Evolutionary conservation across 2,888 invertebrate genomes (phyloP), one percentile per base, ranked within the genome.

Genomic region (Pandemis heparana): DNA sequence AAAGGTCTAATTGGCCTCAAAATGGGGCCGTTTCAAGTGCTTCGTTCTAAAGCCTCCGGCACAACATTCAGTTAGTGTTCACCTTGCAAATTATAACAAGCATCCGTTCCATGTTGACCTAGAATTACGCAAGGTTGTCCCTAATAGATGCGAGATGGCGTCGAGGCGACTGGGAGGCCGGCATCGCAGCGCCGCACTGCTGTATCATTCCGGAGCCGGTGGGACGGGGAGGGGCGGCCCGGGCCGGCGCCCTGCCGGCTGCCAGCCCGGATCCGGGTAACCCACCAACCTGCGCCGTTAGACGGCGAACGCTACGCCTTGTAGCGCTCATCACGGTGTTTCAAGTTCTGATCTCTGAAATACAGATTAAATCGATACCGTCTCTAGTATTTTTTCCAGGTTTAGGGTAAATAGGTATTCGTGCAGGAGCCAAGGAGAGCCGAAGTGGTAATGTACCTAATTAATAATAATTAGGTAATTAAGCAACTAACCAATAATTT

Each of bases 111-210:
- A 14, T 32, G 69, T 59, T 69, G 69, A 73, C 69, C 73, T 69
- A 69, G 69, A 64, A 68, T 62, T 51, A 69, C 69, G 16, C 16
- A 69, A 64, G 59, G 69, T 16, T 64, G 18, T 53, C n/a, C 46
- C 38, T 68, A 16, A 18, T 38, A 61, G 63, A 64, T 39, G 18
- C 56, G 23, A 48, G 53, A 60, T 38, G 48, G 63, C 73, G 51
- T 14, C 69, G 48, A 64, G 32, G 63, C 69, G 73, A 59, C 73
- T 64, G 56, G 63, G 23, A 41, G 43, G 41, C 69, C 62, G 60
- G 63, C 64, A 64, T 60, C 73, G 59, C 60, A 64, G 69, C 73
- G 73, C 60, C 73, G 73, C 73, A 73, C 73, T 73, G 73, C 73
- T 73, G 73, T 73, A 73, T 64, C 73, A 73, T 73, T 73, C 73